A percentile compares a stretch with the other conserved stretches of the same genome.
These are phyloP conservation scores for Vombatus ursinus DNA, from an alignment of 2,113 vertebrate genomes.

Conservation along the genomic window DNA sequence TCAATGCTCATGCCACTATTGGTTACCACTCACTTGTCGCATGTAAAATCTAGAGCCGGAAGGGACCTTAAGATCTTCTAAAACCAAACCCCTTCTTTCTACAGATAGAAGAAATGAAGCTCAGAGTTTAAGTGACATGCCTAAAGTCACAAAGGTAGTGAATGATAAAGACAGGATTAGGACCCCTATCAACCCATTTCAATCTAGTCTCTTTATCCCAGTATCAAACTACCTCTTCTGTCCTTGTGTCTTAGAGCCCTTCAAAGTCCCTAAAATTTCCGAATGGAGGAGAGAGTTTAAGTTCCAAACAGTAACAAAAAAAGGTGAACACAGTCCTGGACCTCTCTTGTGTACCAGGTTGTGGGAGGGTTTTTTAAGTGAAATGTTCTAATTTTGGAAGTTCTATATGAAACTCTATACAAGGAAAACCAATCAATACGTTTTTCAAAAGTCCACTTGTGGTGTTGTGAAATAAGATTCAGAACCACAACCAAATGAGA, in stretches of 20 bases:
- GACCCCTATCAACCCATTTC: background rate
- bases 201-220: background rate
- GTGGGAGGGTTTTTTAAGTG: constrained; percentile 20
- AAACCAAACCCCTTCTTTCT: background rate
- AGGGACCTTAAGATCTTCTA: background rate
- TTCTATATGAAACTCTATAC: constrained; percentile 24
- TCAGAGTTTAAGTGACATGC: background rate
- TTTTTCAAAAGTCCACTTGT: constrained; percentile 7
- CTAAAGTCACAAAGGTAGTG: background rate
- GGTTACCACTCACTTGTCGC: background rate
- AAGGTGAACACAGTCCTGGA: background rate
- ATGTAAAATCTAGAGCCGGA: background rate
- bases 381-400: constrained; percentile 19
- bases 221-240: background rate
- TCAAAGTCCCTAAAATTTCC: constrained; percentile 5
- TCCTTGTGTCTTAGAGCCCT: background rate
- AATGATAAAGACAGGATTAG: background rate
- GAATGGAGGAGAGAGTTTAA: background rate
- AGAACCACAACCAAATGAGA: constrained; percentile 1
- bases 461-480: constrained; percentile 6
- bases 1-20: background rate
- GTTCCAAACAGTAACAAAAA: background rate
- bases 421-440: background rate
- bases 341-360: background rate
- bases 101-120: no score